Evolutionary conservation across 2,888 invertebrate species (phyloP).

Genomic region (Teinopalpus imperialis): DNA sequence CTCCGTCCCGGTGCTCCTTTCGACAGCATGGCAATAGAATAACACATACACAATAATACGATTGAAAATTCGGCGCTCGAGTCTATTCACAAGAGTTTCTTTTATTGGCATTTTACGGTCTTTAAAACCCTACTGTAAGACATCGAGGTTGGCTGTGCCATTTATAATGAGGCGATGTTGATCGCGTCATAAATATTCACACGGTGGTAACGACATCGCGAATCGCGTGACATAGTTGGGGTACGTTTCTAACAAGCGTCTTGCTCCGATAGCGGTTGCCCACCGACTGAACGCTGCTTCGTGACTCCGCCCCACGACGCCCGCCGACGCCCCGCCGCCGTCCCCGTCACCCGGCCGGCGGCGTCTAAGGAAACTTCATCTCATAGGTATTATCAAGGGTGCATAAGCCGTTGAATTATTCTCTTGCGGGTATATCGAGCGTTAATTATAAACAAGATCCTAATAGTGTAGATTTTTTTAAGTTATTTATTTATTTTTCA

Average conservation of each 20-base stretch:
- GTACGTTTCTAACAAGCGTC: conserved; percentile 48
- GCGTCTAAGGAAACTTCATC: conserved; percentile 77
- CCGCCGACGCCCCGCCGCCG: conserved; percentile 59
- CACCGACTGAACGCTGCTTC: conserved; percentile 72
- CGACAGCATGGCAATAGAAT: conserved; percentile 71
- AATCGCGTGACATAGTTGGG: conserved; percentile 65
- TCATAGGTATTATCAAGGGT: conserved; percentile 72
- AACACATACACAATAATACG: conserved; percentile 77
- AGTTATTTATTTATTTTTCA: too few species aligned
- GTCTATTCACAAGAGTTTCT: conserved; percentile 69
- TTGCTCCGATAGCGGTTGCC: conserved; percentile 69
- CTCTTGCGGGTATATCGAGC: conserved; percentile 66
- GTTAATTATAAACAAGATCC: conserved; percentile 63
- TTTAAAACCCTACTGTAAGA: conserved; percentile 56
- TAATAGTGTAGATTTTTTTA: too few species aligned
- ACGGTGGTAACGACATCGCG: conserved; percentile 68
- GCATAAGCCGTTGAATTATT: conserved; percentile 75
- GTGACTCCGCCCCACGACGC: conserved; percentile 70
- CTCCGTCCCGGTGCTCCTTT: conserved; percentile 65
- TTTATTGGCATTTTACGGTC: conserved; percentile 77
- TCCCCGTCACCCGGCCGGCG: conserved; percentile 60
- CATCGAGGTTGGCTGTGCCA: conserved; percentile 69
- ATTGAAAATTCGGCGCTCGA: conserved; percentile 73
- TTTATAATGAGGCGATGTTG: conserved; percentile 67
- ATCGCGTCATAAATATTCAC: conserved; percentile 77